Percentiles rank a stretch among this genome's conserved stretches.
These are phyloP conservation scores for Caenorhabditis uteleia DNA, from an alignment of 2,888 invertebrate species.

Conservation along the genomic window DNA sequence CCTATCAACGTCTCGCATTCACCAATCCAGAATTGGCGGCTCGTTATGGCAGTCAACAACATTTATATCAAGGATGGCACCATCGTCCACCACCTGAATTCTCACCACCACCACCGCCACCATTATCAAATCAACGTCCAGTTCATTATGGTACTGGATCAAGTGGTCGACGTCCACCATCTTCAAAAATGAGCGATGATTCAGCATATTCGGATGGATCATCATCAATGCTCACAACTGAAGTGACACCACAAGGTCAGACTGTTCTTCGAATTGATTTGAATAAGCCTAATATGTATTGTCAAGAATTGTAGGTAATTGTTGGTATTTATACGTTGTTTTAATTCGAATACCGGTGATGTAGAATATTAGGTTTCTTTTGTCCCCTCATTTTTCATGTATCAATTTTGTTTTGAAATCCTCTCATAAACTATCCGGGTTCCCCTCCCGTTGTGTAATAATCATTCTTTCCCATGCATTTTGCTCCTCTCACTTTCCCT, in stretches of 20 bases:
- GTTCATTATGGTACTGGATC: constrained; percentile 25
- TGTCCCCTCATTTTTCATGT: not conserved
- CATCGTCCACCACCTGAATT: constrained; percentile 50
- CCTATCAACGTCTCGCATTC: constrained; percentile 33
- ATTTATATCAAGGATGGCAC: constrained; percentile 31
- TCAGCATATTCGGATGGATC: constrained; percentile 60
- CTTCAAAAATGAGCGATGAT: constrained; percentile 56
- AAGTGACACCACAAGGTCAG: constrained; percentile 52
- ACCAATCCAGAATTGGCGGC: constrained; percentile 11
- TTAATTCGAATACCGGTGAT: not conserved
- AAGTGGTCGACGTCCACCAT: constrained; percentile 39
- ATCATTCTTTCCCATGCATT: not conserved
- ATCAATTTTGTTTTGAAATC: not conserved
- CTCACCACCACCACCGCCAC: constrained; percentile 46
- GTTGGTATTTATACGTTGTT: too few relatives aligned
- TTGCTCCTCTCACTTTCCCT: not conserved
- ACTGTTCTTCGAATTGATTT: constrained; percentile 57
- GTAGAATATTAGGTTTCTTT: not conserved
- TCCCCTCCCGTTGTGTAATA: not conserved
- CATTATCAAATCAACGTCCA: constrained; percentile 6
- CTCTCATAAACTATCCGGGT: not conserved
- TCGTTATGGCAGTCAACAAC: constrained; percentile 28
- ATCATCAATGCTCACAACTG: constrained; percentile 49
- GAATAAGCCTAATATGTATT: constrained; percentile 42
- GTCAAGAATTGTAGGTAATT: constrained; percentile 33